Evolutionary conservation across 2,888 invertebrate genomes (phyloP).

Genomic region (Lagria hirta): DNA sequence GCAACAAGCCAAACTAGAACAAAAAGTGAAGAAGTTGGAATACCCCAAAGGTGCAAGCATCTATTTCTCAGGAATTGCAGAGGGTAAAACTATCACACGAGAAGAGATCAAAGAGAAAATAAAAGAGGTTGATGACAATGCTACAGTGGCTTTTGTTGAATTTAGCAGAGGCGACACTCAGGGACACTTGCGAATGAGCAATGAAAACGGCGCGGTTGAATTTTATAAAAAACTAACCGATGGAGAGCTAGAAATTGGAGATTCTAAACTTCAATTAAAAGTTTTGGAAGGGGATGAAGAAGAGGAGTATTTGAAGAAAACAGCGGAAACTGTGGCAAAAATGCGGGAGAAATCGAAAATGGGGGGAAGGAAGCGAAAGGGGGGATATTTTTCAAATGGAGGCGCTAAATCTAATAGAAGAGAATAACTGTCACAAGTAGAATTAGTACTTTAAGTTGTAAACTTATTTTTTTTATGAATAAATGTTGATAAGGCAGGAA

Average conservation of each 20-base stretch:
- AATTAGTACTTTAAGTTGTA: background rate
- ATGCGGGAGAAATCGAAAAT: slow-evolving; percentile 56
- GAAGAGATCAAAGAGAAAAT: slow-evolving; percentile 76
- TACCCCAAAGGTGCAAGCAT: slow-evolving; percentile 76
- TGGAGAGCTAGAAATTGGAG: slow-evolving; percentile 50
- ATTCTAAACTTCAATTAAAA: slow-evolving; percentile 56
- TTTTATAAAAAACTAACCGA: slow-evolving; percentile 65
- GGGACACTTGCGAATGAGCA: slow-evolving; percentile 71
- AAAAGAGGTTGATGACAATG: slow-evolving; percentile 59
- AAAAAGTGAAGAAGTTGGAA: slow-evolving; percentile 51
- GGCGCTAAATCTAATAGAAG: slow-evolving; percentile 29
- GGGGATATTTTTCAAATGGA: slow-evolving; percentile 44
- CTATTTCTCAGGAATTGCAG: slow-evolving; percentile 65
- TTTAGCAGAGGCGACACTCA: slow-evolving; percentile 72
- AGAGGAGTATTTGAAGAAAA: slow-evolving; percentile 64
- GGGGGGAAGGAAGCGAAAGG: slow-evolving; percentile 41
- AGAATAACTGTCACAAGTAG: slow-evolving; percentile 4
- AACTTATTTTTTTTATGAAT: slow-evolving; percentile 3
- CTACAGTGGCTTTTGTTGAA: slow-evolving; percentile 73
- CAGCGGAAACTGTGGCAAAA: slow-evolving; percentile 60
- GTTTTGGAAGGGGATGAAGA: slow-evolving; percentile 74
- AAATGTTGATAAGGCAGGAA: slow-evolving; percentile 2
- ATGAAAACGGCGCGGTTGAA: slow-evolving; percentile 69
- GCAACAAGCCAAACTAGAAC: slow-evolving; percentile 55
- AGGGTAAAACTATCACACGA: slow-evolving; percentile 59